Evolutionary conservation across 64 coral and sea anemone species (phyloP).

Genomic region (Orbicella faveolata): DNA sequence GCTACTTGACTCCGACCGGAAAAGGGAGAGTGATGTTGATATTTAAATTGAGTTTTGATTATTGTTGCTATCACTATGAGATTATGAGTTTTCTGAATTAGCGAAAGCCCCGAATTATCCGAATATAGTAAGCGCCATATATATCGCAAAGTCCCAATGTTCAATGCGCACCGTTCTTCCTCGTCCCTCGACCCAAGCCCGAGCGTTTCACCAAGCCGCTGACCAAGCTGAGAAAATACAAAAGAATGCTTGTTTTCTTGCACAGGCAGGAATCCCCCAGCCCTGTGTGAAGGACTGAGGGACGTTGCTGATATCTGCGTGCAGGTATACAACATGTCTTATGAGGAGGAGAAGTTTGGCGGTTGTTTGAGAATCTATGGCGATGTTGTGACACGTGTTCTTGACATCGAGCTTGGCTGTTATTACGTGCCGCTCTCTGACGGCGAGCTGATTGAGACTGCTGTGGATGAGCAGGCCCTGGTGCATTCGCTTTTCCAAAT

Average conservation of each 20-base stretch:
- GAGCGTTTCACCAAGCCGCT: not conserved
- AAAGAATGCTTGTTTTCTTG: not conserved
- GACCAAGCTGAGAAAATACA: no score
- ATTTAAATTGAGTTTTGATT: no score
- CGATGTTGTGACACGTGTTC: not conserved
- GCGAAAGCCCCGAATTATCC: no score
- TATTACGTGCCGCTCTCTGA: not conserved
- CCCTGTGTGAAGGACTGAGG: not conserved
- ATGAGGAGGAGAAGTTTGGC: conserved; percentile 8
- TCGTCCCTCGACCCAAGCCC: not conserved
- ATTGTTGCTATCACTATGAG: no score
- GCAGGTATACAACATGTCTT: conserved; percentile 10
- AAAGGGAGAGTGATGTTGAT: no score
- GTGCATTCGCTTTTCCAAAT: not conserved
- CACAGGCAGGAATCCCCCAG: conserved; percentile 14
- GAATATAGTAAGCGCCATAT: no score
- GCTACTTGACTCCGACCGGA: no score
- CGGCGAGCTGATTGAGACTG: not conserved
- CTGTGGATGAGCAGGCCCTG: not conserved
- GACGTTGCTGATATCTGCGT: conserved; percentile 17
- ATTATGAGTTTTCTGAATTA: no score
- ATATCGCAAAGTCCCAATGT: no score
- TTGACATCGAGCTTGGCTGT: conserved; percentile 22
- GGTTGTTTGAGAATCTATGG: conserved; percentile 12
- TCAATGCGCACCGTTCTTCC: not conserved